Conservation (phyloP, 2,113 vertebrate species). For the Antigone vipio region DNA sequence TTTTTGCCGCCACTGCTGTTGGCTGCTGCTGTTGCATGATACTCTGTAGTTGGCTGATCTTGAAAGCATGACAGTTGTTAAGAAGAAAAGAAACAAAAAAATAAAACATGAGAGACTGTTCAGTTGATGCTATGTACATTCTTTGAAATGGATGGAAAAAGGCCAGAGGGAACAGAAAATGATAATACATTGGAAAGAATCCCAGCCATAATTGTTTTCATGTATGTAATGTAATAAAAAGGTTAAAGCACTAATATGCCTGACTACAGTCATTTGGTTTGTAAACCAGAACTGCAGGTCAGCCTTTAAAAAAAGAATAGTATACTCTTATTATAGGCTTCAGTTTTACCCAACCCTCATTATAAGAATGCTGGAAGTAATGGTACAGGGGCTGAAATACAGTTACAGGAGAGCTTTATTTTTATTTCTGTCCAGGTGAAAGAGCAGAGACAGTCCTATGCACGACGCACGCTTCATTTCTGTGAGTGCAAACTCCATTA, state of each 20-base stretch:
- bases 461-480: background rate
- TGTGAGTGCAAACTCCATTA: background rate
- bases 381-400: background rate
- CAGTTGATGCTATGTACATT: slow-evolving; percentile 48
- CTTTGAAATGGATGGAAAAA: slow-evolving; percentile 75
- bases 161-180: slow-evolving; percentile 73
- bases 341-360: slow-evolving; percentile 40
- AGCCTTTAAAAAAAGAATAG: slow-evolving; percentile 45
- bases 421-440: background rate
- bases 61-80: slow-evolving; percentile 68
- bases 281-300: slow-evolving; percentile 66
- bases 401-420: background rate
- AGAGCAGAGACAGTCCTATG: background rate
- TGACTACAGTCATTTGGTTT: slow-evolving; percentile 56
- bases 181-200: slow-evolving; percentile 69
- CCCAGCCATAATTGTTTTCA: slow-evolving; percentile 76
- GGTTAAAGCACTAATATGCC: slow-evolving; percentile 58
- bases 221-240: slow-evolving; percentile 70
- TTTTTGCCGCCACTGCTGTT: background rate
- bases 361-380: slow-evolving; percentile 28
- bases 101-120: slow-evolving; percentile 55
- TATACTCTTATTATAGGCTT: slow-evolving; percentile 13
- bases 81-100: slow-evolving; percentile 60
- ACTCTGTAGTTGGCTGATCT: slow-evolving; percentile 50
- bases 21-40: slow-evolving; percentile 2